These are phyloP conservation scores for Gasterosteus nipponicus DNA, from an alignment of 2,113 vertebrate species.

Conservation along the genomic window DNA sequence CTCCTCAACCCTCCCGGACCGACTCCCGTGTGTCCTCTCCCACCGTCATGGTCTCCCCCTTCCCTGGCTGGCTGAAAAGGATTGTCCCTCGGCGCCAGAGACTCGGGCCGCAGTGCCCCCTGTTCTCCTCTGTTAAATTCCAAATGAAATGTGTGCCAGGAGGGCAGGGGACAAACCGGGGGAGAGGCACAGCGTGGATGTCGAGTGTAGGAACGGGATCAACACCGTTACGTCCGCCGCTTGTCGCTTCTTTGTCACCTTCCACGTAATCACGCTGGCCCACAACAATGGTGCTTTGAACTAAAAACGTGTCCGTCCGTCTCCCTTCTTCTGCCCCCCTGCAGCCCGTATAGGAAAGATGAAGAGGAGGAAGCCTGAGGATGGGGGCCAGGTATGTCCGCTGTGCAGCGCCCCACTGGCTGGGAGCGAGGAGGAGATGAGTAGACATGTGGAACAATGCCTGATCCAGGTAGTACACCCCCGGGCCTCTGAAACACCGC, in stretches of 20 bases:
- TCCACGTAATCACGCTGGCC: neutral
- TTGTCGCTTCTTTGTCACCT: constrained; percentile 6
- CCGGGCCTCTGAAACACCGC: constrained; percentile 52
- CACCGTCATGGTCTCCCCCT: constrained; percentile 55
- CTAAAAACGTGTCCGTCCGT: constrained; percentile 19
- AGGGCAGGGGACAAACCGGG: neutral
- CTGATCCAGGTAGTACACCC: constrained; percentile 95
- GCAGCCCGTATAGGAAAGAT: constrained; percentile 99
- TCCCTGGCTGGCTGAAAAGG: constrained; percentile 81
- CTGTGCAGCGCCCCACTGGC: constrained; percentile 97
- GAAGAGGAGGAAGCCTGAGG: constrained; percentile 99
- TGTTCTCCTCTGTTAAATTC: constrained; percentile 85
- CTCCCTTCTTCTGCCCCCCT: neutral
- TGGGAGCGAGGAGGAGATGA: constrained; percentile 99
- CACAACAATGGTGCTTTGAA: neutral
- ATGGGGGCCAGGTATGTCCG: constrained; percentile 99
- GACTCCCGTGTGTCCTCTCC: constrained; percentile 34
- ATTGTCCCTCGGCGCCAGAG: constrained; percentile 82
- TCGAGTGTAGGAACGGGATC: neutral
- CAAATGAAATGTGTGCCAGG: constrained; percentile 80
- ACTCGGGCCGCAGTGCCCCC: constrained; percentile 76
- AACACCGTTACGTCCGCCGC: constrained; percentile 8
- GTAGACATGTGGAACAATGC: constrained; percentile 99
- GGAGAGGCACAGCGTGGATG: constrained; percentile 9
- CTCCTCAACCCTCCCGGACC: constrained; percentile 18